phyloP scores from a whole-genome alignment of 2,797 vertebrate genomes.

The Erpetoichthys calabaricus region DNA sequence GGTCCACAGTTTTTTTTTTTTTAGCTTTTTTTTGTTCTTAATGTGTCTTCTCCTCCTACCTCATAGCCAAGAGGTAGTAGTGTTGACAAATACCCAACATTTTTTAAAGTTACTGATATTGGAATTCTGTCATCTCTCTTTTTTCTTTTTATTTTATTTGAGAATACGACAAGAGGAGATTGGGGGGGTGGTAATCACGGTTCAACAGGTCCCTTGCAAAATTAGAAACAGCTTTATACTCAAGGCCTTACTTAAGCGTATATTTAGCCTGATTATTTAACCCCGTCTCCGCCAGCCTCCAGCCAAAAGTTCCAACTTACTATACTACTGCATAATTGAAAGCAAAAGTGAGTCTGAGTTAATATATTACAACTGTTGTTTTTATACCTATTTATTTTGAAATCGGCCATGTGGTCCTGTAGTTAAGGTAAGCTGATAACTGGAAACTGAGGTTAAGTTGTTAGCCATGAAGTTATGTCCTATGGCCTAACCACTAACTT shows the following conservation, averaged over 20 bases:
- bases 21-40: constrained; percentile 6
- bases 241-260: neutral
- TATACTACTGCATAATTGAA: too few relatives aligned
- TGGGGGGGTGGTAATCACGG: neutral
- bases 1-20: constrained; percentile 12
- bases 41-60: neutral
- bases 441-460: too few relatives aligned
- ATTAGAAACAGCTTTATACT: neutral
- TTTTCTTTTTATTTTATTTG: neutral
- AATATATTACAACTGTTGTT: too few relatives aligned
- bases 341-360: too few relatives aligned
- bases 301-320: too few relatives aligned
- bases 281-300: neutral
- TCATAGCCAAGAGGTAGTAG: constrained; percentile 11
- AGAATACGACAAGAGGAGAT: neutral
- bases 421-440: too few relatives aligned
- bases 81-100: constrained; percentile 5
- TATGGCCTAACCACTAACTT: too few relatives aligned
- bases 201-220: neutral
- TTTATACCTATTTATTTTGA: too few relatives aligned
- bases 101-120: neutral
- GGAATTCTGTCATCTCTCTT: neutral
- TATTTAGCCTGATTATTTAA: neutral
- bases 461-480: too few relatives aligned
- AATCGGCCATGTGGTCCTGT: too few relatives aligned